Evolutionary conservation across 92 coral and sea anemone genomes (phyloP).

Genomic region (Meandrina meandrites): DNA sequence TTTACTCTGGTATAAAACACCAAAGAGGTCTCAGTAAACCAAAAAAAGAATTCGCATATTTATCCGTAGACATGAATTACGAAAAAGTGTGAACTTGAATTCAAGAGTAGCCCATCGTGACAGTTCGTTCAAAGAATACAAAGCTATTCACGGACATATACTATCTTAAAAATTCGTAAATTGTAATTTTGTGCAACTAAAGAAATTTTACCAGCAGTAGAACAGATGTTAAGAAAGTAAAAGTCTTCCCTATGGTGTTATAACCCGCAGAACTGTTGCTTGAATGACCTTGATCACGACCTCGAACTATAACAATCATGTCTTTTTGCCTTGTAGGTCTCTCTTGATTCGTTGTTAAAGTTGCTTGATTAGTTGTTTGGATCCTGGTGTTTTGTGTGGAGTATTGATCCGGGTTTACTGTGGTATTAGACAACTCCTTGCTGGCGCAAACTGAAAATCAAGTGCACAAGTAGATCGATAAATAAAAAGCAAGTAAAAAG

Average conservation of each 20-base stretch:
- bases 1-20: not conserved
- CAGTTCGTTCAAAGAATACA: not conserved
- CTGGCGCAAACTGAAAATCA: constrained; percentile 31
- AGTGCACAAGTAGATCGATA: not conserved
- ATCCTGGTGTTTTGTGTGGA: not conserved
- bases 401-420: not conserved
- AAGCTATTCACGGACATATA: not conserved
- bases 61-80: not conserved
- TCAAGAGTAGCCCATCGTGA: not conserved
- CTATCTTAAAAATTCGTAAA: not conserved
- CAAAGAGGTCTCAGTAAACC: not conserved
- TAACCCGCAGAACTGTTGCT: constrained; percentile 7
- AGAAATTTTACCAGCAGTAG: not conserved
- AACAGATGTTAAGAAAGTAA: not conserved
- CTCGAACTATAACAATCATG: constrained; percentile 39
- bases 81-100: not conserved
- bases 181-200: not conserved
- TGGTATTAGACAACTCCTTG: not conserved
- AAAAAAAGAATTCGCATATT: not conserved
- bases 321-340: constrained; percentile 37
- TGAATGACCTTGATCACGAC: constrained; percentile 11
- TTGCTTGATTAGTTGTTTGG: not conserved
- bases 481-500: too few relatives aligned
- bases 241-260: not conserved
- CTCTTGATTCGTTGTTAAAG: not conserved